Base-by-base conservation (phyloP, 92 coral and sea anemone genomes). In the Ricordea florida region DNA sequence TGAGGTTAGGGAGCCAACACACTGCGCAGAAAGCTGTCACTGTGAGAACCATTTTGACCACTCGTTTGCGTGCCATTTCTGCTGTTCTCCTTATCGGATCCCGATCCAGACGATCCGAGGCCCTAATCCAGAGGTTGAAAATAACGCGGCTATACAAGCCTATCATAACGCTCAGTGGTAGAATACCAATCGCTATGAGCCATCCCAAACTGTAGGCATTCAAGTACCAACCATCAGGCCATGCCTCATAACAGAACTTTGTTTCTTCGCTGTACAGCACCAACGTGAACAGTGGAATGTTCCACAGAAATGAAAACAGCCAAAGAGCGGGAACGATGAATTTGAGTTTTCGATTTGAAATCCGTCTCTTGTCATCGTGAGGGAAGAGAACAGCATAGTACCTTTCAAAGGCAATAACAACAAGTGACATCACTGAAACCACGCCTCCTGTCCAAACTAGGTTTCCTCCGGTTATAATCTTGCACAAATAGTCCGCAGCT, bases 1-100 rank as follows among this genome's bases (percentile, higher is more conserved):
- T 52, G 8, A 69, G 76, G 31, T 69, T 69, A 16, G 76, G 76
- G 16, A 69, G 63, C 76, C 76, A 69, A 37, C 76, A 69, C 13
- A 52, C 25, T 16, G 51, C 76, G 2, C 64, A 69, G 25, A 52
- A 62, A 36, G 55, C 28, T 69, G 76, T 69, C 64, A 69, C 64
- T 26, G 42, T 69, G 37, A 69, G 63, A 5, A 55, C 76, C 62
- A 51, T 52, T 52, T 69, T 69, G 17, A 64, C 55, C 18, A 69
- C 62, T 15, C 64, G 63, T 29, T 50, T 69, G 52, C 76, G 76
- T 38, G 76, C 51, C 76, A 51, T 69, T 13, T 51, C 37, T 13
- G 55, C 49, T 20, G 64, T 50, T 17, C 49, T 62, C 40, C 55
- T 62, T 14, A 64, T 36, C 10, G 27, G 24, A 9, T 69, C 62